Evolutionary conservation across 2,113 vertebrate species (phyloP).

Genomic region (Noturus placidus): DNA sequence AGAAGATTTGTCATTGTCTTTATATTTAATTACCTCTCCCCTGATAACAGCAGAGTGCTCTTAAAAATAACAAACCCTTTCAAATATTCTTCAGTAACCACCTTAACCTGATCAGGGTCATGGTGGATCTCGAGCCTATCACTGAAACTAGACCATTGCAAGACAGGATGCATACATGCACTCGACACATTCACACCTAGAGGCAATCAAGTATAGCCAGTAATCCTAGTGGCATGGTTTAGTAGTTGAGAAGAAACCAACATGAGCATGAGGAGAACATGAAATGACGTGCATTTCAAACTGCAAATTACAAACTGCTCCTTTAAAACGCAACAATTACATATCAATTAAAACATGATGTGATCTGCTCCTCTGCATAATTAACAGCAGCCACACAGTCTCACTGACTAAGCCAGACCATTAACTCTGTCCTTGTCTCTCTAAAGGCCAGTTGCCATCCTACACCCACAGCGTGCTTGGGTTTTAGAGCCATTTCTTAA

Average conservation of each 20-base stretch:
- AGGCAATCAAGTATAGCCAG: not conserved
- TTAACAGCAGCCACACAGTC: constrained; percentile 9
- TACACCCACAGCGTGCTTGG: constrained; percentile 15
- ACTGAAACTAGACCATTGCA: not conserved
- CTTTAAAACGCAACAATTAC: not conserved
- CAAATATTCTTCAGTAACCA: not conserved
- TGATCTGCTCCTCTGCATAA: not conserved
- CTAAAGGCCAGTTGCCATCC: constrained; percentile 21
- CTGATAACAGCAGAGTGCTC: not conserved
- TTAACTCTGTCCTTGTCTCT: constrained; percentile 18
- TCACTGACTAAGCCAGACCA: constrained; percentile 13
- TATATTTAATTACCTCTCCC: not conserved
- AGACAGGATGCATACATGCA: not conserved
- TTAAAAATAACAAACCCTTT: not conserved
- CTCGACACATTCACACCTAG: too few relatives aligned
- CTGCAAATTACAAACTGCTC: not conserved
- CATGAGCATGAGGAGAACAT: not conserved
- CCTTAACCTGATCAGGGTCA: not conserved
- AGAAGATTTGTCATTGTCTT: not conserved
- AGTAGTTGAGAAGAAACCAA: not conserved
- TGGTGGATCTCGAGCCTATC: not conserved
- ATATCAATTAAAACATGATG: not conserved
- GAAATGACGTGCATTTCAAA: too few relatives aligned
- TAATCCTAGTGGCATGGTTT: not conserved
- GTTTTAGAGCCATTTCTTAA: constrained; percentile 42